Evolutionary conservation across 2,888 invertebrate genomes (phyloP).

Genomic region (Hirtodrosophila histrioides): DNA sequence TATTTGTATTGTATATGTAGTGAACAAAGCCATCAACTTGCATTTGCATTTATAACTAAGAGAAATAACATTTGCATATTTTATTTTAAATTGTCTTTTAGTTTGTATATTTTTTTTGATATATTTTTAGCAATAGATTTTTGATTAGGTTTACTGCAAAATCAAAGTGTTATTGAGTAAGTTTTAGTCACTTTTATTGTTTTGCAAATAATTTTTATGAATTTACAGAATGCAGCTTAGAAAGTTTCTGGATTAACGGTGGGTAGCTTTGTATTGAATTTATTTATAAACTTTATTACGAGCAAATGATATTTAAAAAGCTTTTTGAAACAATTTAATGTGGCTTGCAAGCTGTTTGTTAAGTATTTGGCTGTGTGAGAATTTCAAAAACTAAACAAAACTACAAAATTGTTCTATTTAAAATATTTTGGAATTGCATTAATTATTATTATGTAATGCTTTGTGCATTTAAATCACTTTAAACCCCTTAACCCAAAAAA

Average conservation of each 20-base stretch:
- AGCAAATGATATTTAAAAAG: not conserved
- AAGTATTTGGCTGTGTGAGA: not conserved
- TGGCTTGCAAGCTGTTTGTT: slow-evolving; percentile 3
- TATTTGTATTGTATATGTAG: slow-evolving; percentile 24
- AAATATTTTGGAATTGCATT: slow-evolving; percentile 22
- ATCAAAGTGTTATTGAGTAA: not conserved
- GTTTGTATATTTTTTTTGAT: slow-evolving; percentile 6
- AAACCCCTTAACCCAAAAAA: slow-evolving; percentile 1
- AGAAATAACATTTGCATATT: slow-evolving; percentile 41
- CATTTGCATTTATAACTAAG: slow-evolving; percentile 32
- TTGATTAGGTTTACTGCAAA: not conserved
- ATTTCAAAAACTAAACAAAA: not conserved
- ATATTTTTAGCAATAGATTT: too few species aligned
- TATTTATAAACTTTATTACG: not conserved
- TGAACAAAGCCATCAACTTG: slow-evolving; percentile 54
- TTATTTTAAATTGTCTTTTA: not conserved
- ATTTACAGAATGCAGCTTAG: slow-evolving; percentile 27
- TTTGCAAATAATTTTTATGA: slow-evolving; percentile 11
- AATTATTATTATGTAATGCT: slow-evolving; percentile 14
- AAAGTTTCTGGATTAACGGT: slow-evolving; percentile 30
- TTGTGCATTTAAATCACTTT: slow-evolving; percentile 38
- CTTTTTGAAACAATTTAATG: not conserved
- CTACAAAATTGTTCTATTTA: slow-evolving; percentile 1
- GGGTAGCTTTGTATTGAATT: slow-evolving; percentile 22
- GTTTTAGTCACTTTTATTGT: not conserved